Evolutionary conservation across 2,888 invertebrate species (phyloP).

Genomic region (Drosophila diplacantha): DNA sequence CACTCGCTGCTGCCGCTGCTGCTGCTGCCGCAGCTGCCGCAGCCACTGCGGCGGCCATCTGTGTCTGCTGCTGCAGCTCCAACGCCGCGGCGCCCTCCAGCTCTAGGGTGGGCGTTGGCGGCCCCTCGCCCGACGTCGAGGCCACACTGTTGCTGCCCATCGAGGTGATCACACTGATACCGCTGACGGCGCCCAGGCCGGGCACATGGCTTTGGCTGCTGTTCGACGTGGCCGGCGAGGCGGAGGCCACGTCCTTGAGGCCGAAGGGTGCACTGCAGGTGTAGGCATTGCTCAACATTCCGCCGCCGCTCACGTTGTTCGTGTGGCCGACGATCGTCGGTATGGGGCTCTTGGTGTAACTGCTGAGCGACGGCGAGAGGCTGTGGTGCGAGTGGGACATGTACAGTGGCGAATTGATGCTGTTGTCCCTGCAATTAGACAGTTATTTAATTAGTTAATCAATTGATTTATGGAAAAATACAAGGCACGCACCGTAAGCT

Average conservation of each 20-base stretch:
- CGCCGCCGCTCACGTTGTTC: conserved; percentile 51
- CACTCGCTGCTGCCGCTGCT: conserved; percentile 79
- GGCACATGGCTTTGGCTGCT: conserved; percentile 52
- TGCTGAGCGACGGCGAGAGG: conserved; percentile 75
- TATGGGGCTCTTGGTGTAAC: conserved; percentile 76
- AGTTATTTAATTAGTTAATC: neutral
- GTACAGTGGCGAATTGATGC: conserved; percentile 77
- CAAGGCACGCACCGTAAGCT: conserved; percentile 49
- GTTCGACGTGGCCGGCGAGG: conserved; percentile 37
- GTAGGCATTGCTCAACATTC: conserved; percentile 57
- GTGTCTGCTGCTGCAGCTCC: conserved; percentile 64
- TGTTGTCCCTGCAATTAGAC: conserved; percentile 68
- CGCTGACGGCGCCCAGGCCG: conserved; percentile 61
- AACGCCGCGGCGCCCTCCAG: conserved; percentile 79
- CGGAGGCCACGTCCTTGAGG: conserved; percentile 69
- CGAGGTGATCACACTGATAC: conserved; percentile 67
- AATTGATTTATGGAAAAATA: neutral
- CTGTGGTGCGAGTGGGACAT: conserved; percentile 76
- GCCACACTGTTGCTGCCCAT: conserved; percentile 68
- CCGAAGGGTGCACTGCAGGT: conserved; percentile 76
- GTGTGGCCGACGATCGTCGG: conserved; percentile 65
- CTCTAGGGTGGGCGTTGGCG: conserved; percentile 88
- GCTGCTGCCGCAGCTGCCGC: conserved; percentile 49
- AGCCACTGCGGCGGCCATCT: conserved; percentile 41
- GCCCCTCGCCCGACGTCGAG: conserved; percentile 79